Evolutionary conservation across 2,113 vertebrate species (phyloP).

Genomic region (Solenodon paradoxus): DNA sequence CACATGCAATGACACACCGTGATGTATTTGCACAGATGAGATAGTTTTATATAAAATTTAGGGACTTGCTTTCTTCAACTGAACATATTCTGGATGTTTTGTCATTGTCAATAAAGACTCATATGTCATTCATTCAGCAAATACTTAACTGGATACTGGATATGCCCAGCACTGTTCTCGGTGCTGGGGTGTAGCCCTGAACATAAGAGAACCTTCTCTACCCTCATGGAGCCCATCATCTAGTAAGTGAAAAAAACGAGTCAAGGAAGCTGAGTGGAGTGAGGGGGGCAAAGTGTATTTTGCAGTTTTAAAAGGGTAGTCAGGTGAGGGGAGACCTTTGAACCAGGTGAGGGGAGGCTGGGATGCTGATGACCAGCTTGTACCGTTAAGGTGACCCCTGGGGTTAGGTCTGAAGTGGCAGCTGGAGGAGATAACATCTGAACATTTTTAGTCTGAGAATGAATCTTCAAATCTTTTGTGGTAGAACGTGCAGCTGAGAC

Average conservation of each 20-base stretch:
- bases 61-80: neutral
- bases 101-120: neutral
- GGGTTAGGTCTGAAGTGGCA: neutral
- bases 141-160: neutral
- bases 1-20: neutral
- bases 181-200: neutral
- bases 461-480: neutral
- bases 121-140: neutral
- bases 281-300: neutral
- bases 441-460: neutral
- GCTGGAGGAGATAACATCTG: neutral
- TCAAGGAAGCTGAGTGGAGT: neutral
- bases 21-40: neutral
- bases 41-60: neutral
- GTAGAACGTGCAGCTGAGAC: neutral
- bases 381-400: rapidly evolving
- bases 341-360: rapidly evolving
- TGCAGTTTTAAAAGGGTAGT: neutral
- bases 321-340: neutral
- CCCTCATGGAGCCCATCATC: neutral
- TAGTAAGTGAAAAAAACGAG: neutral
- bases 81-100: neutral
- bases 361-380: rapidly evolving
- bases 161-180: neutral
- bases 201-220: neutral